phyloP scores from a whole-genome alignment of 2,113 vertebrate species.

The Chaenocephalus aceratus region DNA sequence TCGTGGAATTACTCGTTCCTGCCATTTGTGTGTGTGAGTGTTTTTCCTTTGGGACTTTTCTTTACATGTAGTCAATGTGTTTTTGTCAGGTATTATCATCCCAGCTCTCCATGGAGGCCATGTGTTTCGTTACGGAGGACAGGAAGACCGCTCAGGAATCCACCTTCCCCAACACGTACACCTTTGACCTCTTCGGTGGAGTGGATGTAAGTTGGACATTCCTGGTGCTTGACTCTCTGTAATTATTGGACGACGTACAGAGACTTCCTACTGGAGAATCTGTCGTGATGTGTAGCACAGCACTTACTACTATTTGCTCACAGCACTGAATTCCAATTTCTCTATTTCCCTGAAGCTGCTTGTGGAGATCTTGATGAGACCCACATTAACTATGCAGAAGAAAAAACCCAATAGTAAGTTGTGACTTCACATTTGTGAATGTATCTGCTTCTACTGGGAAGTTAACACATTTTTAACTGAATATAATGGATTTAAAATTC shows the following conservation, averaged over 20 bases:
- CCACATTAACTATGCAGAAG: slow-evolving; percentile 94
- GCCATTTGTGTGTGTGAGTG: neutral
- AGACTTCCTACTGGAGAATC: neutral
- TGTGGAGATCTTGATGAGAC: slow-evolving; percentile 98
- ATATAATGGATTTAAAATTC: neutral
- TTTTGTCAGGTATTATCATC: slow-evolving; percentile 91
- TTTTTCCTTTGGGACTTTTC: neutral
- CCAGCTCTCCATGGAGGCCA: slow-evolving; percentile 97
- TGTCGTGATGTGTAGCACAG: neutral
- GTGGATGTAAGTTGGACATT: slow-evolving; percentile 91
- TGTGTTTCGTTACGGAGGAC: slow-evolving; percentile 98
- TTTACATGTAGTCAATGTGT: neutral
- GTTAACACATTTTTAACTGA: neutral
- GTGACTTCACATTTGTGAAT: neutral
- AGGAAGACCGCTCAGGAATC: slow-evolving; percentile 93
- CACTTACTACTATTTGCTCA: neutral
- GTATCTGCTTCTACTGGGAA: neutral
- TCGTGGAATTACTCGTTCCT: neutral
- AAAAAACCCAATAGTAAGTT: slow-evolving; percentile 95
- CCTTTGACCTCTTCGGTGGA: slow-evolving; percentile 98
- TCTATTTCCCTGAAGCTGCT: slow-evolving; percentile 86
- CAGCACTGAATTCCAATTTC: neutral
- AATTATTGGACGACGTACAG: neutral
- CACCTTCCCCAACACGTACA: slow-evolving; percentile 96
- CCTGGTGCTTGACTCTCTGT: neutral